Evolutionary conservation across 1,140 invertebrate species (phyloP).

Genomic region (Heliconius nattereri): DNA sequence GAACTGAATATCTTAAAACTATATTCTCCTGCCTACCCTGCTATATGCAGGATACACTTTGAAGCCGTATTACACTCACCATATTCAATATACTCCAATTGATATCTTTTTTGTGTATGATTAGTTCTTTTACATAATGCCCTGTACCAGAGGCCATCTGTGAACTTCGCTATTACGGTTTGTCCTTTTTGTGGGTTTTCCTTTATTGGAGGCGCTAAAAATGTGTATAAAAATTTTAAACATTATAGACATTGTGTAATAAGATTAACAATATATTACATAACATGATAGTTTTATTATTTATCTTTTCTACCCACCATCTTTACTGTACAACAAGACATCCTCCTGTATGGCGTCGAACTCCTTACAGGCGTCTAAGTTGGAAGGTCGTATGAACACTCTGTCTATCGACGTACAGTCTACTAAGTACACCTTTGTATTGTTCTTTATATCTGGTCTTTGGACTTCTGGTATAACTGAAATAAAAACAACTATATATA

Average conservation of each 20-base stretch:
- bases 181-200: constrained; percentile 54
- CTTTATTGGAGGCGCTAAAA: constrained; percentile 49
- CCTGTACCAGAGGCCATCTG: constrained; percentile 58
- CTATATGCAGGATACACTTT: not conserved
- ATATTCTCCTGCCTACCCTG: no score
- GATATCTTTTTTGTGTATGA: constrained; percentile 57
- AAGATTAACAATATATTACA: no score
- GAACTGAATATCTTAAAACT: not conserved
- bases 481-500: not conserved
- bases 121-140: constrained; percentile 58
- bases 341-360: constrained; percentile 50
- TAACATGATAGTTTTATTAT: no score
- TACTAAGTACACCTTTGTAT: constrained; percentile 44
- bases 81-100: constrained; percentile 63
- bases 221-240: not conserved
- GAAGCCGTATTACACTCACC: constrained; percentile 51
- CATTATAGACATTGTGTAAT: no score
- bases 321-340: constrained; percentile 39
- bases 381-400: constrained; percentile 45
- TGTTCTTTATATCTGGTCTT: constrained; percentile 41
- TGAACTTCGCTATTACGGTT: constrained; percentile 50
- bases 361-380: constrained; percentile 18
- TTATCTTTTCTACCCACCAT: constrained; percentile 37
- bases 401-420: constrained; percentile 42
- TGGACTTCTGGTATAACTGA: constrained; percentile 36